phyloP scores from a whole-genome alignment of 2,797 vertebrate genomes.

The Aldrovandia affinis region DNA sequence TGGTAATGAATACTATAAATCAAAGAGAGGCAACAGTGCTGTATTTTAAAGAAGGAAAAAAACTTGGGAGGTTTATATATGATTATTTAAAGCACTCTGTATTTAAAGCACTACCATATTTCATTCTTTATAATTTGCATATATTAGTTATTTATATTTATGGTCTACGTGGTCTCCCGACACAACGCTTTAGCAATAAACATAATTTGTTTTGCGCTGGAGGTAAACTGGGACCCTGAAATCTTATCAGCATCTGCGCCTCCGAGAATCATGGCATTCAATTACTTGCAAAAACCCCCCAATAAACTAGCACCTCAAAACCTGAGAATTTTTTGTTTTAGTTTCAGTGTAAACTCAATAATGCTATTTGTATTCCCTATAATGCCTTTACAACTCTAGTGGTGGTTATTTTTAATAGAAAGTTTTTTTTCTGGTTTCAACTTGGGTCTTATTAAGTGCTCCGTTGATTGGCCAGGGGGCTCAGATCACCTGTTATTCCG shows the following conservation, averaged over 20 bases:
- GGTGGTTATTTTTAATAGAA: no score
- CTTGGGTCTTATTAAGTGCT: no score
- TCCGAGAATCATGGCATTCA: neutral
- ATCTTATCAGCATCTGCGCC: neutral
- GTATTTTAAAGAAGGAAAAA: neutral
- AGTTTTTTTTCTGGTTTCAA: no score
- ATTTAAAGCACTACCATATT: neutral
- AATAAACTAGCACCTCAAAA: no score
- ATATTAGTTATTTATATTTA: neutral
- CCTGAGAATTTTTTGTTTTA: no score
- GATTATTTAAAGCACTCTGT: neutral
- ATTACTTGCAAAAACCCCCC: no score
- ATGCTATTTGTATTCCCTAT: no score
- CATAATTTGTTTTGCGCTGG: neutral
- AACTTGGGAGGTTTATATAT: neutral
- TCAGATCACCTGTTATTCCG: no score
- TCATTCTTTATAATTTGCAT: neutral
- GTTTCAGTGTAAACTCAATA: no score
- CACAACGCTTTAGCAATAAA: neutral
- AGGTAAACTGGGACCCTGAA: neutral
- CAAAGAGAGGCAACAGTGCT: neutral
- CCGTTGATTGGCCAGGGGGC: no score
- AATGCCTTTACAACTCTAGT: no score
- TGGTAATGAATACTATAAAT: neutral
- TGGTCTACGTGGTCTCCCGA: neutral